phyloP scores from a whole-genome alignment of 2,888 invertebrate species.

The Drosophila siamana region DNA sequence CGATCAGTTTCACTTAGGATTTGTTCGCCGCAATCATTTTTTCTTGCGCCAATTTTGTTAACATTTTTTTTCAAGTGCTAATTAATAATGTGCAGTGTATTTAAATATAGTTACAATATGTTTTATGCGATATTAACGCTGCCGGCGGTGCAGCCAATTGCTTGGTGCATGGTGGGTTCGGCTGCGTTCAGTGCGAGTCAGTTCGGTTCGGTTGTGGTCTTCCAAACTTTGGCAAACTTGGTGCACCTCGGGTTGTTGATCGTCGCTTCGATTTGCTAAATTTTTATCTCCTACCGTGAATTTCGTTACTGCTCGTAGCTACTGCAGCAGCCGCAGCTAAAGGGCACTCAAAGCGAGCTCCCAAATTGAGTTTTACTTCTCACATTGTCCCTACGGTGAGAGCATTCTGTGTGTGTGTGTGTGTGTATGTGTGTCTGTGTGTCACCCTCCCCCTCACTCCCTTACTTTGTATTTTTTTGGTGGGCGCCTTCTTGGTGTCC shows the following conservation, averaged over 20 bases:
- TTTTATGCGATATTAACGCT: conserved; percentile 13
- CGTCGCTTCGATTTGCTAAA: conserved; percentile 78
- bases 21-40: background rate
- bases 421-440: no score
- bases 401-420: conserved; percentile 4
- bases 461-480: conserved; percentile 21
- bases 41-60: background rate
- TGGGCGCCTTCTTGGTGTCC: conserved; percentile 27
- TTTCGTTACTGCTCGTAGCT: conserved; percentile 80
- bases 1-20: background rate
- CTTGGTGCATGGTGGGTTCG: conserved; percentile 38
- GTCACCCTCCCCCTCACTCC: conserved; percentile 28
- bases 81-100: conserved; percentile 7
- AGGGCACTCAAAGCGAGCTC: conserved; percentile 56
- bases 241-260: conserved; percentile 74
- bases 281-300: conserved; percentile 82
- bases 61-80: background rate
- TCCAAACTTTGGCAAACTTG: conserved; percentile 9
- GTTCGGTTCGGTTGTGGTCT: conserved; percentile 22
- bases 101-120: background rate
- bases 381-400: conserved; percentile 2
- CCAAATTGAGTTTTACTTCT: conserved; percentile 12
- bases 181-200: conserved; percentile 3
- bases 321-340: conserved; percentile 59
- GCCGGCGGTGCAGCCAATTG: conserved; percentile 64